Conservation (phyloP, 2,888 invertebrate species). For the Ernsta delagoae region DNA sequence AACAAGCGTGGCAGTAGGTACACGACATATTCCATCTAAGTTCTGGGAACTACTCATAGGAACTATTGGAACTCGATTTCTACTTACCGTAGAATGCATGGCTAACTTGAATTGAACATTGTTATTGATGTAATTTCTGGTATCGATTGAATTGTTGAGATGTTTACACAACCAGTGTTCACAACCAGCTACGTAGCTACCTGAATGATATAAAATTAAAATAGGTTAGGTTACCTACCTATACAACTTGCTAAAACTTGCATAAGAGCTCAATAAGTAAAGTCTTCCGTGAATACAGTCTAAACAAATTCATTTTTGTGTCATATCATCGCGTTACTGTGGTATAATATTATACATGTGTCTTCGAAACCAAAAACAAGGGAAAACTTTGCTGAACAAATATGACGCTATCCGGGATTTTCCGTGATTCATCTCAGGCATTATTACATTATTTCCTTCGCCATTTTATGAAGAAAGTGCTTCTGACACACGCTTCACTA, state of each 20-base stretch:
- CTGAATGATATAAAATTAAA: no score
- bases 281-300: no score
- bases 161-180: no score
- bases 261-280: no score
- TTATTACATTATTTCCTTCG: slow-evolving; percentile 35
- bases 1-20: slow-evolving; percentile 21
- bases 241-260: no score
- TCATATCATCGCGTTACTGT: no score
- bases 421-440: slow-evolving; percentile 34
- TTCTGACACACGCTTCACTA: slow-evolving; percentile 11
- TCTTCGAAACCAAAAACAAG: slow-evolving; percentile 25
- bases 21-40: slow-evolving; percentile 34
- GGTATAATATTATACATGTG: neutral
- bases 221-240: no score
- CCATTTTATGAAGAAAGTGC: slow-evolving; percentile 26
- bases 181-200: no score
- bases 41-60: slow-evolving; percentile 25
- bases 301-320: no score
- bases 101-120: slow-evolving; percentile 22
- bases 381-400: slow-evolving; percentile 30
- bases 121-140: slow-evolving; percentile 1
- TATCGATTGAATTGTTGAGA: neutral
- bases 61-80: slow-evolving; percentile 36
- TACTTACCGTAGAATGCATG: slow-evolving; percentile 10
- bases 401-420: slow-evolving; percentile 31